Evolutionary conservation across 2,888 invertebrate species (phyloP).

Genomic region (Cheilosia urbana): DNA sequence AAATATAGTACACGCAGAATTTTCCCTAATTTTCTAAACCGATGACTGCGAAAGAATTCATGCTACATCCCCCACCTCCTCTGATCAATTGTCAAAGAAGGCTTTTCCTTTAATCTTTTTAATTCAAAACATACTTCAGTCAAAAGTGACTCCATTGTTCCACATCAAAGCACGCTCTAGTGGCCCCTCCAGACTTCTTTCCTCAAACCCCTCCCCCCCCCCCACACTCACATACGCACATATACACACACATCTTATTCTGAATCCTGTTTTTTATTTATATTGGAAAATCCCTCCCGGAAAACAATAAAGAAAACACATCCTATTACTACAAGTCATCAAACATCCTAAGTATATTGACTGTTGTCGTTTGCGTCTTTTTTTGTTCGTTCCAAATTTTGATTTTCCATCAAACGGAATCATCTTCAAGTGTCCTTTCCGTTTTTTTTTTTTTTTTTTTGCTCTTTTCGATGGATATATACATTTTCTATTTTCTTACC

Average conservation of each 20-base stretch:
- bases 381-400: constrained; percentile 8
- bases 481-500: not conserved
- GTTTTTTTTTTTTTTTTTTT: too few species aligned
- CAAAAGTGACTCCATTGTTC: constrained; percentile 15
- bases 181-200: not conserved
- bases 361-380: constrained; percentile 25
- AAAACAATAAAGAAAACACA: constrained; percentile 65
- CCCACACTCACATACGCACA: not conserved
- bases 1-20: too few species aligned
- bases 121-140: not conserved
- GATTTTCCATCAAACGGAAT: constrained; percentile 23
- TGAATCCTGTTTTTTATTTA: constrained; percentile 39
- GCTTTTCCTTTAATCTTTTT: not conserved
- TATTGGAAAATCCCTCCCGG: constrained; percentile 44
- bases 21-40: not conserved
- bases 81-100: not conserved
- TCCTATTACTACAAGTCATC: constrained; percentile 57
- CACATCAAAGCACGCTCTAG: constrained; percentile 7
- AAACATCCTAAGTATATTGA: constrained; percentile 59
- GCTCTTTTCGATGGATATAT: not conserved
- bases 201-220: not conserved
- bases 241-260: constrained; percentile 26
- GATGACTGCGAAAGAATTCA: not conserved
- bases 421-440: constrained; percentile 38
- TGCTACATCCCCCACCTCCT: too few species aligned